Evolutionary conservation across 2,888 invertebrate genomes (phyloP), one percentile per base, ranked within the genome.

Genomic region (Lasioglossum vierecki): DNA sequence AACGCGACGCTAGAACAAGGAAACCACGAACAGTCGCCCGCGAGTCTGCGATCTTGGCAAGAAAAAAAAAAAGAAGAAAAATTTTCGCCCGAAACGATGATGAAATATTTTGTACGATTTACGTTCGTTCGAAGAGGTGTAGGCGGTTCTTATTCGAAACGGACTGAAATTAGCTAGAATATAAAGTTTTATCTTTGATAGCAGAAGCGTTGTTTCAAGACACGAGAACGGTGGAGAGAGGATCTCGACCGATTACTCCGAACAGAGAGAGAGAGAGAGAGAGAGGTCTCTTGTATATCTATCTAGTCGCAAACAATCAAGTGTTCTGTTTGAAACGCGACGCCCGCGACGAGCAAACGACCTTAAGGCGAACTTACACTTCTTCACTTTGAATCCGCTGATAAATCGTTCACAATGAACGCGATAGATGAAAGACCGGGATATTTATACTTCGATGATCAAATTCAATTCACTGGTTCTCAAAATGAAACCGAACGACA

Each of bases 91-190:
- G 53, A 73, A 72, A 66, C 63, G 15, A 63, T 66, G 72, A 53
- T 30, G 39, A 76, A 57, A 39, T 57, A 83, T 83, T 63, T 74
- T 53, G 46, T 60, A 76, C 22, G 46, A 49, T 75, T 83, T 74
- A 35, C 70, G 68, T 84, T 75, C 46, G 53, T 74, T 82, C 57
- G 83, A 49, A 15, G 46, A 46, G 44, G 49, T 66, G 26, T 73
- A 72, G 63, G 53, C 44, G 75, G 26, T 72, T 76, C 66, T 35
- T 44, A 46, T 76, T 66, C 39, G n/a, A 70, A 46, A 39, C 44
- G 74, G 22, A 26, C 60, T 41, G 41, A 70, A 35, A 30, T 72
- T 81, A 72, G 71, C 1, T 76, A 53, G 53, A 80, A 15, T 71
- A 49, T 39, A 35, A 78, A 18, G 66, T 68, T 81, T 60, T 60